phyloP scores from a whole-genome alignment of 2,797 vertebrate species.

The Enteromius paludinosus region DNA sequence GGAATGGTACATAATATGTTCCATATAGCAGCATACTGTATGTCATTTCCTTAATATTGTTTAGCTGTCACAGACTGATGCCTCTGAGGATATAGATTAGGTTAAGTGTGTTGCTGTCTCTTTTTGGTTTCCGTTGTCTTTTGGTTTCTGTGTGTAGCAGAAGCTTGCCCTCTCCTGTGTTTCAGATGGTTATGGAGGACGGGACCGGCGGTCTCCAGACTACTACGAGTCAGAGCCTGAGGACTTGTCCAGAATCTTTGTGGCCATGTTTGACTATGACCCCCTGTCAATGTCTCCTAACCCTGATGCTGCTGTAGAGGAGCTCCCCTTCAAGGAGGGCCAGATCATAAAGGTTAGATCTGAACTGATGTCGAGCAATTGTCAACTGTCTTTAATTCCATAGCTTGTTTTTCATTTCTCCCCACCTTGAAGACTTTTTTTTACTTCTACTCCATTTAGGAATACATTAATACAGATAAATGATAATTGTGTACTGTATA shows the following conservation, averaged over 20 bases:
- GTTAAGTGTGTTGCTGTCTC: not conserved
- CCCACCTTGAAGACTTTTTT: not conserved
- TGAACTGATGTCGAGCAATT: not conserved
- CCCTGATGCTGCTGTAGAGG: constrained; percentile 93
- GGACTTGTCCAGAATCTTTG: constrained; percentile 89
- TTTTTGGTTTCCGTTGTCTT: constrained; percentile 45
- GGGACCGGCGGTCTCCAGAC: constrained; percentile 85
- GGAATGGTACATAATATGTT: not conserved
- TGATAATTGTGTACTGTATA: not conserved
- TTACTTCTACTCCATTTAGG: not conserved
- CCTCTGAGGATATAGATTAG: not conserved
- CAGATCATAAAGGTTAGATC: constrained; percentile 93
- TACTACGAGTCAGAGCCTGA: constrained; percentile 90
- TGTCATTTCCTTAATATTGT: not conserved
- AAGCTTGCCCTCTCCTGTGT: constrained; percentile 55
- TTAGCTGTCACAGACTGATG: not conserved
- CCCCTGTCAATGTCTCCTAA: constrained; percentile 98
- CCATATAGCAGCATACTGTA: not conserved
- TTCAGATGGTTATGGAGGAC: constrained; percentile 87
- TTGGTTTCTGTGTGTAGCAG: constrained; percentile 50
- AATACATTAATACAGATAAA: not conserved
- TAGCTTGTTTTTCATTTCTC: not conserved
- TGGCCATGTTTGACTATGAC: constrained; percentile 97
- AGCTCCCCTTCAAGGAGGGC: constrained; percentile 97
- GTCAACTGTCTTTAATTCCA: not conserved